Percentiles rank a stretch among this genome's conserved stretches.
These are phyloP conservation scores for Carcharodon carcharias DNA, from an alignment of 2,797 vertebrate genomes.

Conservation along the genomic window DNA sequence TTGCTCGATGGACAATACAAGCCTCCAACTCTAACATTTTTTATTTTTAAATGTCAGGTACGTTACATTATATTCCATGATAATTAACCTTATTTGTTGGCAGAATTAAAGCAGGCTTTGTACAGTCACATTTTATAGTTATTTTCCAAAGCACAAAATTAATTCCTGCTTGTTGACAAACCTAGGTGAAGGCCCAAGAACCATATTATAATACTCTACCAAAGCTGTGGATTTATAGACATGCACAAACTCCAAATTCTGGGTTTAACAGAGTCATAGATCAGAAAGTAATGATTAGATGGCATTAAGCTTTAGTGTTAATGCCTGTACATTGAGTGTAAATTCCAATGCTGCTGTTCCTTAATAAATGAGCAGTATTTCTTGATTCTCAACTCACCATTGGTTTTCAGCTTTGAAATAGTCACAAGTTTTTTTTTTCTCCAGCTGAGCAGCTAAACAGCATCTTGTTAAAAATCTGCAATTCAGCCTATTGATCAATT, in stretches of 20 bases:
- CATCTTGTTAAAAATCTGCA: background rate
- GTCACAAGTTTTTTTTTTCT: background rate
- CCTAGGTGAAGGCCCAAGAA: background rate
- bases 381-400: background rate
- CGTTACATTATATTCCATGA: background rate
- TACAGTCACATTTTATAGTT: background rate
- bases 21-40: background rate
- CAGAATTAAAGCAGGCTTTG: background rate
- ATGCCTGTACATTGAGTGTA: background rate
- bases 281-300: background rate
- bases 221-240: background rate
- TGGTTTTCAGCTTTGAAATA: background rate
- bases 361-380: background rate
- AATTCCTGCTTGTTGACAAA: background rate
- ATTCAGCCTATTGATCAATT: constrained; percentile 5
- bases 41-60: background rate
- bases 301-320: background rate
- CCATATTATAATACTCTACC: background rate
- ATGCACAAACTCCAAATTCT: background rate
- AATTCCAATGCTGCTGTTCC: background rate
- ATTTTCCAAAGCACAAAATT: background rate
- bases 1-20: background rate
- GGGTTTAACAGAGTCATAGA: background rate
- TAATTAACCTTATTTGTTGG: background rate
- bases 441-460: background rate